phyloP scores from a whole-genome alignment of 2,113 vertebrate genomes.

The Vulpes ferrilata region DNA sequence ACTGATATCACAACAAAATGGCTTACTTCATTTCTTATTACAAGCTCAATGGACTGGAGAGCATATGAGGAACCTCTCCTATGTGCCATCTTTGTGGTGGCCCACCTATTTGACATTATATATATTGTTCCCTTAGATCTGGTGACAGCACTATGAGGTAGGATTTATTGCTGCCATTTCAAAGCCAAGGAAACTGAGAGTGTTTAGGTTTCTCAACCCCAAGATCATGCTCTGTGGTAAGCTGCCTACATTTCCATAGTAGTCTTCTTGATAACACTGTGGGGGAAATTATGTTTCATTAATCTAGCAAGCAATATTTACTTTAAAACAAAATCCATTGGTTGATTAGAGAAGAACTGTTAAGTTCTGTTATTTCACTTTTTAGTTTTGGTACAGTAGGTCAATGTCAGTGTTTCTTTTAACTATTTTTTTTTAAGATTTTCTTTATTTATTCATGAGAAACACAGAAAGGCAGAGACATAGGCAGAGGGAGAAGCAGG shows the following conservation, averaged over 20 bases:
- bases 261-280: background rate
- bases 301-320: background rate
- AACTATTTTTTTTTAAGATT: no score
- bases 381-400: background rate
- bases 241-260: background rate
- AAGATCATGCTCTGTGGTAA: background rate
- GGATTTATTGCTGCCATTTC: background rate
- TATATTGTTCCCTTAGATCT: background rate
- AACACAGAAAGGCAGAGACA: no score
- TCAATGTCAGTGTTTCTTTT: background rate
- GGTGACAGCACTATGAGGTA: background rate
- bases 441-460: no score
- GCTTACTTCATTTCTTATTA: background rate
- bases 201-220: background rate
- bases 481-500: no score
- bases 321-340: background rate
- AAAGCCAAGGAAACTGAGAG: background rate
- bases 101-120: background rate
- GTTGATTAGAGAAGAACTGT: background rate
- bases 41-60: background rate
- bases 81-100: fast-evolving
- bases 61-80: background rate
- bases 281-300: background rate
- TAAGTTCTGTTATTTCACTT: background rate
- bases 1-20: background rate